phyloP scores from a whole-genome alignment of 2,888 invertebrate species.

The Malacosoma neustria region DNA sequence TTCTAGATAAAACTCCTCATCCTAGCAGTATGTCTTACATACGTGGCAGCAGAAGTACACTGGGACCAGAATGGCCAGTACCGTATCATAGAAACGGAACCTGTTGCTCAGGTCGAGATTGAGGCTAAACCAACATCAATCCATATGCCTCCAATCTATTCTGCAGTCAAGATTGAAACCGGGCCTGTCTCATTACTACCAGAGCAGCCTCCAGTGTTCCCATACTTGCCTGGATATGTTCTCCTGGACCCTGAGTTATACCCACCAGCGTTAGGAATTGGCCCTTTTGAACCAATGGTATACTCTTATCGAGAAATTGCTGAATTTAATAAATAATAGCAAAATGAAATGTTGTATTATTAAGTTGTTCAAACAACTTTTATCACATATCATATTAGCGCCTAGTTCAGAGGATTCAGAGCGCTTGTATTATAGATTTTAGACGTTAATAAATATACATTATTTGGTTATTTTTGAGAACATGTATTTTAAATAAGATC shows the following conservation, averaged over 20 bases:
- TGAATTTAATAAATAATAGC: too few species aligned
- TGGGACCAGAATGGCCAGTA: not conserved
- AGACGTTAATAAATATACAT: too few species aligned
- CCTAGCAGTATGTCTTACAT: not conserved
- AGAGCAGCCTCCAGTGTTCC: not conserved
- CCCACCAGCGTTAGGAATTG: not conserved
- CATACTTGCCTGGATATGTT: not conserved
- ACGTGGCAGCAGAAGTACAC: not conserved
- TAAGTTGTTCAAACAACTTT: too few species aligned
- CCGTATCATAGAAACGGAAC: not conserved
- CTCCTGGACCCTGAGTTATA: not conserved
- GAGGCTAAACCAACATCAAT: not conserved
- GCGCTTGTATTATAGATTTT: too few species aligned
- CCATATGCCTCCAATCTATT: not conserved
- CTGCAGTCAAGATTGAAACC: too few species aligned
- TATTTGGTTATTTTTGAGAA: too few species aligned
- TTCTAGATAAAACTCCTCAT: not conserved
- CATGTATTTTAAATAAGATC: too few species aligned
- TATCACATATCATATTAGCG: too few species aligned
- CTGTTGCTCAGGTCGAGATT: not conserved
- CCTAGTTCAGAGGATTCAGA: too few species aligned
- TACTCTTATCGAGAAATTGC: not conserved
- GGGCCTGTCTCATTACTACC: too few species aligned
- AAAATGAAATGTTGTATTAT: too few species aligned
- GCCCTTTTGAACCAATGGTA: not conserved